A percentile compares a stretch with the other conserved stretches of the same genome.
Conservation (phyloP, 1,140 invertebrate species). For the Pseudachorutes palmiensis region DNA sequence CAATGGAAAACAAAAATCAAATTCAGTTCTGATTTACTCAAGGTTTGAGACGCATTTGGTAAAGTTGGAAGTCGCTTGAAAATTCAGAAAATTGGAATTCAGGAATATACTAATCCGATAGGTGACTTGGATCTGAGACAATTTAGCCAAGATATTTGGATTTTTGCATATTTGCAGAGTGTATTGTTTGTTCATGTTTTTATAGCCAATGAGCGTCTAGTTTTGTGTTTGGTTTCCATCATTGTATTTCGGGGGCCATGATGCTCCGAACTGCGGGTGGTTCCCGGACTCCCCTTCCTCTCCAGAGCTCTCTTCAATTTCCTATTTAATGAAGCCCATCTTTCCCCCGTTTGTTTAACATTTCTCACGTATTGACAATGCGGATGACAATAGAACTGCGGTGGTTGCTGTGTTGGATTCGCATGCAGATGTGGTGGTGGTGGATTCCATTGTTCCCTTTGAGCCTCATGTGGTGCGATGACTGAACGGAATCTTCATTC, state of each 20-base stretch:
- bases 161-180: no score
- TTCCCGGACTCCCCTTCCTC: background rate
- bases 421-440: background rate
- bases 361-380: slow-evolving; percentile 13
- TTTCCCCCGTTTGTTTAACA: background rate
- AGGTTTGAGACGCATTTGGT: no score
- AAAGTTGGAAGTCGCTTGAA: no score
- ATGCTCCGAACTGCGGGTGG: background rate
- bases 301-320: background rate
- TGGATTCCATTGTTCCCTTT: background rate
- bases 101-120: no score
- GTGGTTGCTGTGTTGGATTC: background rate
- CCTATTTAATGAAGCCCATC: background rate
- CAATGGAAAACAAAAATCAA: background rate
- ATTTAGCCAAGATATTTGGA: no score
- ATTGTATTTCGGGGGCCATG: background rate
- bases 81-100: no score
- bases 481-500: slow-evolving; percentile 3
- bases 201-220: background rate
- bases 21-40: no score
- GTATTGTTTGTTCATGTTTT: no score
- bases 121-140: no score
- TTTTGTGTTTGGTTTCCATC: background rate
- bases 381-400: background rate
- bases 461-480: background rate